phyloP scores from a whole-genome alignment of 2,888 invertebrate genomes.

The Rhamnusium bicolor region DNA sequence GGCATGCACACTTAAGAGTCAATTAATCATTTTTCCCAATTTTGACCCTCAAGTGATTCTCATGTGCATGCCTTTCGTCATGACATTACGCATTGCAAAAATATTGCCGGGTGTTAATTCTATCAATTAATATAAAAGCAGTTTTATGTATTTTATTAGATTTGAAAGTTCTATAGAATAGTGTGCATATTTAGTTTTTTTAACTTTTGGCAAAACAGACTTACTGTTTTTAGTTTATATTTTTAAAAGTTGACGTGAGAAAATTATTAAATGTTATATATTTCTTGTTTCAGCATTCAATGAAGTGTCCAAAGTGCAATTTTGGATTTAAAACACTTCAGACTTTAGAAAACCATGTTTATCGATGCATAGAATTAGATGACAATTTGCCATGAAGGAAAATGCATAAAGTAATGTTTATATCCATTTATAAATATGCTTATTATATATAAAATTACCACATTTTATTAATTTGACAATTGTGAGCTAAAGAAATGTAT shows the following conservation, averaged over 20 bases:
- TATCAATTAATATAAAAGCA: too few relatives aligned
- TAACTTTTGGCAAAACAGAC: too few relatives aligned
- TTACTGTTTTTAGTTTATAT: too few relatives aligned
- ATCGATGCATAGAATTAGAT: constrained; percentile 56
- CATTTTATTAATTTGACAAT: not conserved
- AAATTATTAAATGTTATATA: not conserved
- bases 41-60: too few relatives aligned
- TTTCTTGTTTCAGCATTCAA: constrained; percentile 26
- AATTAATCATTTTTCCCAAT: too few relatives aligned
- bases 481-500: constrained; percentile 17
- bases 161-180: too few relatives aligned
- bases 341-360: constrained; percentile 54
- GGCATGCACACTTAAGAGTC: too few relatives aligned
- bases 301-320: constrained; percentile 51
- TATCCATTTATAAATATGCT: not conserved
- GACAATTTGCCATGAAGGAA: constrained; percentile 49
- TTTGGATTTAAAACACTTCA: constrained; percentile 44
- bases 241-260: not conserved
- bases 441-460: not conserved
- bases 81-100: too few relatives aligned
- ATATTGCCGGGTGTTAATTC: too few relatives aligned
- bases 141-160: too few relatives aligned
- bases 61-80: too few relatives aligned
- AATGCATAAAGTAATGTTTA: not conserved
- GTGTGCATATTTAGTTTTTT: too few relatives aligned